Conservation (phyloP, 2,113 vertebrate genomes). For the Hipposideros armiger region DNA sequence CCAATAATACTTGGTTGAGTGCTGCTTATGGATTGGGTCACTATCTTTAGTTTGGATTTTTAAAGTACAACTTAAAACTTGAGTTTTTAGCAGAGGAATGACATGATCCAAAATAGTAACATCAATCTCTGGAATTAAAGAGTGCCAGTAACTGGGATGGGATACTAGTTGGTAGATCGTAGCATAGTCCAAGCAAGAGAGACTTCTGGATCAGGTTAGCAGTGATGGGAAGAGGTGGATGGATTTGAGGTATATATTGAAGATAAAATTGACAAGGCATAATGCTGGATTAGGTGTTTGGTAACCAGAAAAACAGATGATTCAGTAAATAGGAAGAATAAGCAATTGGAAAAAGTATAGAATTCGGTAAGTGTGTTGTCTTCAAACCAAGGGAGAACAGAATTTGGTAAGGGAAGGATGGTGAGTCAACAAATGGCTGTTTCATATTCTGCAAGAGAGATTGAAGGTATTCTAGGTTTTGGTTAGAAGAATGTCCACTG, state of each 20-base stretch:
- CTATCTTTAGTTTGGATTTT: neutral
- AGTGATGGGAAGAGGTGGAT: neutral
- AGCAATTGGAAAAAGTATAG: neutral
- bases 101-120: neutral
- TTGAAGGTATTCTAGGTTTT: neutral
- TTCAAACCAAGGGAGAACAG: neutral
- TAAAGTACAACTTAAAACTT: neutral
- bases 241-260: neutral
- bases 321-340: neutral
- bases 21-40: neutral
- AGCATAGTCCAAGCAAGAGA: neutral
- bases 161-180: neutral
- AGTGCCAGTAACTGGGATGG: neutral
- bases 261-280: neutral
- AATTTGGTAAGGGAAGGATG: neutral
- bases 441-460: constrained; percentile 21
- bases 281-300: constrained; percentile 2
- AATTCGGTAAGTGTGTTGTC: constrained; percentile 21
- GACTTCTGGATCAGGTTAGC: neutral
- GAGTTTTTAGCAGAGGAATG: constrained; percentile 10
- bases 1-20: neutral
- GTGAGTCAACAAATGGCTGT: neutral
- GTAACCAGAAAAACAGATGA: constrained; percentile 44
- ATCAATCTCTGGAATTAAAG: constrained; percentile 5
- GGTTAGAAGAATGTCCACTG: neutral